These are phyloP conservation scores for Harpagoxenus sublaevis DNA, from an alignment of 2,888 invertebrate genomes.

Conservation along the genomic window DNA sequence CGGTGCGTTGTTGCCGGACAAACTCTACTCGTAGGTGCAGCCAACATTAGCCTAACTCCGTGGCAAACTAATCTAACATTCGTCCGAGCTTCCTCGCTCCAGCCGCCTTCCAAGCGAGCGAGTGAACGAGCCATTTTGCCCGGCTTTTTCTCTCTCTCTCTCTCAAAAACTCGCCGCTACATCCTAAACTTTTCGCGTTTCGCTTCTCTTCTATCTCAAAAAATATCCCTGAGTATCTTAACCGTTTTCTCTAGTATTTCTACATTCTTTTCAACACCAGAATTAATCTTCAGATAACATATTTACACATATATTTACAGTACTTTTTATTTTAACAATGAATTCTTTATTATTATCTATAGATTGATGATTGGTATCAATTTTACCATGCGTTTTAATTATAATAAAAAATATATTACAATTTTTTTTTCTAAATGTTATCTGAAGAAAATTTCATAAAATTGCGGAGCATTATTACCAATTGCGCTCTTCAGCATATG, in stretches of 20 bases:
- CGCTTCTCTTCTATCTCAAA: constrained; percentile 57
- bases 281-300: constrained; percentile 32
- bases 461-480: background rate
- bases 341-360: background rate
- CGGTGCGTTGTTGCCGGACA: constrained; percentile 79
- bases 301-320: too few species aligned
- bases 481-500: constrained; percentile 30
- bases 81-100: constrained; percentile 76
- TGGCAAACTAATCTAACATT: constrained; percentile 84
- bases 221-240: constrained; percentile 70
- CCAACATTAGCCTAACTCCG: constrained; percentile 83
- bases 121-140: constrained; percentile 28
- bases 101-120: constrained; percentile 29
- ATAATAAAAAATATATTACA: background rate
- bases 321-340: background rate
- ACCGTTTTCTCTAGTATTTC: background rate
- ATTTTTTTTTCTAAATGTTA: background rate
- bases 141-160: constrained; percentile 51
- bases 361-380: background rate
- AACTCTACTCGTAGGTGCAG: constrained; percentile 82
- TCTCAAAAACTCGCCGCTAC: constrained; percentile 58
- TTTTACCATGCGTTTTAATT: background rate
- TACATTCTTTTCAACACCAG: background rate
- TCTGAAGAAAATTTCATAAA: constrained; percentile 15
- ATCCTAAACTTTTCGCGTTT: constrained; percentile 68